Evolutionary conservation across 2,797 vertebrate species (phyloP).

Genomic region (Amazonetta brasiliensis): DNA sequence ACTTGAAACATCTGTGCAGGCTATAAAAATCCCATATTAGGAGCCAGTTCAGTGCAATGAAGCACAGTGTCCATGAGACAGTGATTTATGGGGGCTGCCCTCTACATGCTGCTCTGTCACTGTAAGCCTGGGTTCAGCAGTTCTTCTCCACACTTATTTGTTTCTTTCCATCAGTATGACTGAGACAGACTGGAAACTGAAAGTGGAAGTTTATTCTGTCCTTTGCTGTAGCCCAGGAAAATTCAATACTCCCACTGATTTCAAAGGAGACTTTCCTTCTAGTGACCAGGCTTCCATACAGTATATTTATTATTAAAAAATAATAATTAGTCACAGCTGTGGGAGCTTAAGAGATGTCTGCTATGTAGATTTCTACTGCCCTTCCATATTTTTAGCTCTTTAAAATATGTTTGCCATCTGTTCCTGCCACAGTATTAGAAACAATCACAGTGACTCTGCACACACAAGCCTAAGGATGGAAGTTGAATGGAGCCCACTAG

Average conservation of each 20-base stretch:
- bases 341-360: slow-evolving; percentile 41
- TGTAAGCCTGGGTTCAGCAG: not conserved
- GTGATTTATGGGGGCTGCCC: slow-evolving; percentile 22
- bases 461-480: slow-evolving; percentile 57
- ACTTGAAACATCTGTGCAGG: slow-evolving; percentile 75
- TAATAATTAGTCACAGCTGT: slow-evolving; percentile 34
- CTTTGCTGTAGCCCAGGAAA: not conserved
- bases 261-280: slow-evolving; percentile 7
- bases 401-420: slow-evolving; percentile 71
- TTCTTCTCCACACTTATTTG: slow-evolving; percentile 10
- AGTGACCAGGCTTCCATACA: not conserved
- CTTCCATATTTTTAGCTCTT: slow-evolving; percentile 24
- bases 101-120: not conserved
- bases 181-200: slow-evolving; percentile 31
- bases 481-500: slow-evolving; percentile 59
- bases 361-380: slow-evolving; percentile 37
- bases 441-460: slow-evolving; percentile 25
- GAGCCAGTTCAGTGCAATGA: not conserved
- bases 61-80: not conserved
- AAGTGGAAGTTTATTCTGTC: slow-evolving; percentile 24
- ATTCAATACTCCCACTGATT: slow-evolving; percentile 6
- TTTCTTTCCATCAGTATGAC: slow-evolving; percentile 34
- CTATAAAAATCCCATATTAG: slow-evolving; percentile 41
- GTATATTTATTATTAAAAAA: not conserved
- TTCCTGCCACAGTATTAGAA: slow-evolving; percentile 64